Conservation (phyloP, 1,140 invertebrate genomes). For the Zaprionus inermis region DNA sequence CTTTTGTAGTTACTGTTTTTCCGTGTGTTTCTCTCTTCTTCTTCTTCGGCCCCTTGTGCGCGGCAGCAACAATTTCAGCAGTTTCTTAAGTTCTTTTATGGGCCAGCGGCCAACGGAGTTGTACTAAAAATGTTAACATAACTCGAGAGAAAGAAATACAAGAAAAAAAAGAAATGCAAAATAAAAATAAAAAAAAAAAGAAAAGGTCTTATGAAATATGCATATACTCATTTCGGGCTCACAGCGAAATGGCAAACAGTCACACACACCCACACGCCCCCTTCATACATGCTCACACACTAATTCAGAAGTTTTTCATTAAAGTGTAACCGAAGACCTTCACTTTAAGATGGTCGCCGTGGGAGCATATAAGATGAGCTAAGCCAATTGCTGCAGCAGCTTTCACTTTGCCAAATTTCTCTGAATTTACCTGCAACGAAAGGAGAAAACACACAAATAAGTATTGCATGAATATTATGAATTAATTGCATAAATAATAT, state of each 20-base stretch:
- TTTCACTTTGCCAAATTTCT: background rate
- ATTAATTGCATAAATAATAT: background rate
- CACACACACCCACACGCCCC: slow-evolving; percentile 19
- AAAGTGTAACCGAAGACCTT: slow-evolving; percentile 53
- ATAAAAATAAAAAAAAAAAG: slow-evolving; percentile 39
- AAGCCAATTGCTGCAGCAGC: slow-evolving; percentile 12
- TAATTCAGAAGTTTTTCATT: slow-evolving; percentile 57
- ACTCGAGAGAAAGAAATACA: slow-evolving; percentile 38
- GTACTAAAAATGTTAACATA: slow-evolving; percentile 72
- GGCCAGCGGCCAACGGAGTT: slow-evolving; percentile 42
- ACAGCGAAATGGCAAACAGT: slow-evolving; percentile 36
- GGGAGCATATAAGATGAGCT: slow-evolving; percentile 83
- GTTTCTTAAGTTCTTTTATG: slow-evolving; percentile 50
- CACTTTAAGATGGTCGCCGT: slow-evolving; percentile 62
- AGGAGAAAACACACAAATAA: background rate
- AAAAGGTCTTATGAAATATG: slow-evolving; percentile 80
- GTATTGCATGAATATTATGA: background rate
- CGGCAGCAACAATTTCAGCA: slow-evolving; percentile 43
- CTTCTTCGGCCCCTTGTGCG: slow-evolving; percentile 18
- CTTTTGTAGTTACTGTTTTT: slow-evolving; percentile 23
- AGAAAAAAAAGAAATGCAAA: slow-evolving; percentile 14
- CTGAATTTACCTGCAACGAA: slow-evolving; percentile 2
- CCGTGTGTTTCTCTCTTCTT: background rate
- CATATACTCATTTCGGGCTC: slow-evolving; percentile 75
- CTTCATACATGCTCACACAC: slow-evolving; percentile 22